Evolutionary conservation across 2,888 invertebrate species (phyloP).

Genomic region (Patella depressa): DNA sequence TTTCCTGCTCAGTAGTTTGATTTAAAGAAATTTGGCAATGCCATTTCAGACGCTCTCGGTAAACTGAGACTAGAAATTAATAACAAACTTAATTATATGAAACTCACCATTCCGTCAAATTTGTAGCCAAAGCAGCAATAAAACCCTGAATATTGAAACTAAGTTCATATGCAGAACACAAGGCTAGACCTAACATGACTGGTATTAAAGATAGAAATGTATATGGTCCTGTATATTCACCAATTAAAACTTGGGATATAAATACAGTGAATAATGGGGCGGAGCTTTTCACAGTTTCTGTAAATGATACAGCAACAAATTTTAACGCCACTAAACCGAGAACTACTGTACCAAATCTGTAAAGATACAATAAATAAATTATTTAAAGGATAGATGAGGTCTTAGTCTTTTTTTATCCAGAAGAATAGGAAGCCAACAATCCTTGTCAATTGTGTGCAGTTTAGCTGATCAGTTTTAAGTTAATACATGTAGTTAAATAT

Average conservation of each 20-base stretch:
- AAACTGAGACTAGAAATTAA: too few relatives aligned
- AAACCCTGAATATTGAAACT: slow-evolving; percentile 83
- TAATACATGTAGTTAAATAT: too few relatives aligned
- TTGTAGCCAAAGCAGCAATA: slow-evolving; percentile 83
- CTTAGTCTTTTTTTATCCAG: too few relatives aligned
- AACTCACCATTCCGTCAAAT: slow-evolving; percentile 80
- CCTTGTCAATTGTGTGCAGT: too few relatives aligned
- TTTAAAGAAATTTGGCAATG: too few relatives aligned
- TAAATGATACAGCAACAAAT: slow-evolving; percentile 85
- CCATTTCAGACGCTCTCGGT: too few relatives aligned
- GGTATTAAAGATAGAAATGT: slow-evolving; percentile 82
- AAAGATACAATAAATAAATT: slow-evolving; percentile 46
- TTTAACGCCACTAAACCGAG: slow-evolving; percentile 82
- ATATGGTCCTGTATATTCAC: slow-evolving; percentile 70
- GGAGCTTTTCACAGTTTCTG: slow-evolving; percentile 85
- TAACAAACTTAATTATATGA: too few relatives aligned
- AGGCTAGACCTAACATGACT: slow-evolving; percentile 82
- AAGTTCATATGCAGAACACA: slow-evolving; percentile 84
- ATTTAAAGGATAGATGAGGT: too few relatives aligned
- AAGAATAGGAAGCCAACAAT: too few relatives aligned
- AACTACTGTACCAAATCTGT: slow-evolving; percentile 81
- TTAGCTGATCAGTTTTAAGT: neutral
- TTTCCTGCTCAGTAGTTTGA: too few relatives aligned
- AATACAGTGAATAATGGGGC: slow-evolving; percentile 85
- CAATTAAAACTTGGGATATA: slow-evolving; percentile 76